Evolutionary conservation across 2,113 vertebrate species (phyloP).

Genomic region (Thalassarche chlororhynchos): DNA sequence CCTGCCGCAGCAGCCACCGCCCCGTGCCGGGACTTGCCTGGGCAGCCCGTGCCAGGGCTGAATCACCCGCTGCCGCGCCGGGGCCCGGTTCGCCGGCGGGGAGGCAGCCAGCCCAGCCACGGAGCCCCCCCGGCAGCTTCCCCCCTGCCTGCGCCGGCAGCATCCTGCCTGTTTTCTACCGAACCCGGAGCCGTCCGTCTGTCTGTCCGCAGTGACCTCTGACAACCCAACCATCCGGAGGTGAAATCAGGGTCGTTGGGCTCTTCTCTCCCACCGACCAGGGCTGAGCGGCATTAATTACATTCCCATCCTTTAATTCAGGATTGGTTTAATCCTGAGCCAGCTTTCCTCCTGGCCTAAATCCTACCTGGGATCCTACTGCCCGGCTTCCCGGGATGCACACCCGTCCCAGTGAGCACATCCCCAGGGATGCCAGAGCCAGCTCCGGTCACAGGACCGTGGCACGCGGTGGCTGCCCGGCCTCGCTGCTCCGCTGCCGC

Average conservation of each 20-base stretch:
- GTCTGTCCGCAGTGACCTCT: neutral
- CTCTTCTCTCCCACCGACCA: neutral
- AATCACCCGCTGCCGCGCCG: neutral
- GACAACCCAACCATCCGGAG: fast-evolving
- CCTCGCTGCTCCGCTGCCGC: neutral
- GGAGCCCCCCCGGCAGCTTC: neutral
- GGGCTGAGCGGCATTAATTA: neutral
- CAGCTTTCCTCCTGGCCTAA: neutral
- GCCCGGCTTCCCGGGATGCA: neutral
- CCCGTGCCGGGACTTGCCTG: neutral
- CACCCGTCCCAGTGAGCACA: fast-evolving
- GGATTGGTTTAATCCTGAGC: neutral
- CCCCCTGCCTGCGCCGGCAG: neutral
- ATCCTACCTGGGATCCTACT: neutral
- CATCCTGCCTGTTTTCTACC: neutral
- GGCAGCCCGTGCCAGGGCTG: neutral
- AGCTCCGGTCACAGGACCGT: fast-evolving
- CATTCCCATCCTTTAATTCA: neutral
- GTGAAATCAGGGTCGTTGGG: neutral
- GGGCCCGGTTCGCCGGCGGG: neutral
- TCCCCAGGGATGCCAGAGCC: neutral
- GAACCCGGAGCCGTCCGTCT: too few relatives aligned
- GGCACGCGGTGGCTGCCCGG: neutral
- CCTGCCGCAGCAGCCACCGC: neutral
- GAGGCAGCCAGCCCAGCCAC: neutral